Conservation (phyloP, 2,113 vertebrate species). For the Brachypteracias leptosomus region DNA sequence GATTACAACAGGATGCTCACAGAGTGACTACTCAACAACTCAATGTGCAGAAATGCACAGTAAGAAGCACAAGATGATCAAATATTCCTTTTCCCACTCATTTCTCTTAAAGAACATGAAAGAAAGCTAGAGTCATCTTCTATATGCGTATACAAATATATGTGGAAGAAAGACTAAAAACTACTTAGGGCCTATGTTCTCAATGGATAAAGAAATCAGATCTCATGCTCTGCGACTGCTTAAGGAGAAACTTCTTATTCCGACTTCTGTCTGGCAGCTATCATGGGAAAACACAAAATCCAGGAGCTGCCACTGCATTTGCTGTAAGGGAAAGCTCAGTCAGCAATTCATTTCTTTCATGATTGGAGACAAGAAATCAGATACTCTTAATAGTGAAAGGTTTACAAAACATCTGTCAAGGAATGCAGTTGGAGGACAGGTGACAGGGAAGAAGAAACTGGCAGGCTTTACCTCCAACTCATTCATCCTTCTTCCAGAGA, state of each 20-base stretch:
- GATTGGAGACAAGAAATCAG: not conserved
- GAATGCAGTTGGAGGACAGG: not conserved
- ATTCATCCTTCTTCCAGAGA: not conserved
- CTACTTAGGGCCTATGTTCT: not conserved
- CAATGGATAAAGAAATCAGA: not conserved
- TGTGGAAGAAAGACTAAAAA: not conserved
- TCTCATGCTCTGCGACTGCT: not conserved
- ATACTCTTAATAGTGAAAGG: not conserved
- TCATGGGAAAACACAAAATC: not conserved
- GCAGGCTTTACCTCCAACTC: not conserved
- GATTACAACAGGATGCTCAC: not conserved
- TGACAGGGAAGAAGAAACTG: not conserved
- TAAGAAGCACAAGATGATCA: not conserved
- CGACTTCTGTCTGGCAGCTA: not conserved
- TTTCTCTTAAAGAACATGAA: not conserved
- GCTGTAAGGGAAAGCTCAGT: not conserved
- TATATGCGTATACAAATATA: not conserved
- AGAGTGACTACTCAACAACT: not conserved
- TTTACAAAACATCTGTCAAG: not conserved
- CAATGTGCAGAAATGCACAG: not conserved
- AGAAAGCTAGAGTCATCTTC: not conserved
- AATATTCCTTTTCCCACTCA: not conserved
- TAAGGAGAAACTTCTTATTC: not conserved
- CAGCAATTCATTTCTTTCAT: not conserved
- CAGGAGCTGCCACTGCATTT: not conserved